Base-by-base conservation (phyloP, 2,113 vertebrate genomes). In the Redunca redunca region DNA sequence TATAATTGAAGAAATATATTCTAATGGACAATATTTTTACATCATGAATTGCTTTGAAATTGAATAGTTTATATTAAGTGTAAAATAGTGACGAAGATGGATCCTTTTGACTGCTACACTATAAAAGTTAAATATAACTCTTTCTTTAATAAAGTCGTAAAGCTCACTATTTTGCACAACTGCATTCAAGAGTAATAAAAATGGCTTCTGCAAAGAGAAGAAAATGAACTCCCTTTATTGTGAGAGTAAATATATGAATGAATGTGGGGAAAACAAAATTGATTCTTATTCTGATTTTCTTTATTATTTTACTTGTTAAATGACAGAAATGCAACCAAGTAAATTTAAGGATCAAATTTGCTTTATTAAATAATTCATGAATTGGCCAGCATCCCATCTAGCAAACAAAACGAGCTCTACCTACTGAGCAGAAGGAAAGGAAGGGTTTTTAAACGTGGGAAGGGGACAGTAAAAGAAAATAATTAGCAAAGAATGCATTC, bases 61-160 rank as follows among this genome's bases (percentile, higher is more conserved):
- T 64, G 58, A 94, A 82, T 15, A 92, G 30, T 89, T 95, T 71
- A 62, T 71, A 57, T 84, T 81, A 58, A 62, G 16, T 28, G 46
- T 55, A 82, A 91, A 84, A 50, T 60, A 46, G 30, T 58, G 82
- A 90, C 64, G 30, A 88, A 92, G 6, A n/a, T 40, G 55, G 25
- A 40, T n/a, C 83, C 36, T 43, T 50, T 96, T 87, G 30, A 89
- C 17, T 46, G 26, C 28, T 62, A 50, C 12, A 21, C 23, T 94
- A 77, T 43, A 58, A 90, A 94, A 96, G 64, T 92, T 97, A 67
- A 91, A 71, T 92, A 19, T 81, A 83, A 87, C 36, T 11, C 25
- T 62, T 78, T 94, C 11, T 80, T 30, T 67, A 36, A 60, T 52
- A 48, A 78, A 60, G 17, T 67, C 6, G 14, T 81, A 48, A 74